These are phyloP conservation scores for Epirrhoe tristata DNA, from an alignment of 2,888 invertebrate species.

Conservation along the genomic window DNA sequence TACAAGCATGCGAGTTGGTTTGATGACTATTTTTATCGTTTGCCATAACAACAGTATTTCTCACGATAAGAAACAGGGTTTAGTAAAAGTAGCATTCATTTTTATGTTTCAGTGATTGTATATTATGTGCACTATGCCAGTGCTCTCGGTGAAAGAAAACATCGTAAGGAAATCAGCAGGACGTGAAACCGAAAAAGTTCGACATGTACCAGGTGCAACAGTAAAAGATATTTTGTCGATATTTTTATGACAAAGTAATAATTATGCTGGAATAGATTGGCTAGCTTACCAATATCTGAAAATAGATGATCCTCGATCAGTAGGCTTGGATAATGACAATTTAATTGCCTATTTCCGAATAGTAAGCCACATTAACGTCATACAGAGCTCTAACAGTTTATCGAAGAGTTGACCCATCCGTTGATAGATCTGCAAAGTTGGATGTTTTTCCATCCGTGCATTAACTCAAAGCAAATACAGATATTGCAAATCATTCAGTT, in stretches of 20 bases:
- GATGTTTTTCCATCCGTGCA: slow-evolving; percentile 28
- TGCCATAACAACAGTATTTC: slow-evolving; percentile 3
- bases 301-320: background rate
- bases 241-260: background rate
- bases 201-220: no score
- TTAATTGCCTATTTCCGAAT: slow-evolving; percentile 25
- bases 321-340: slow-evolving; percentile 22
- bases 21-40: background rate
- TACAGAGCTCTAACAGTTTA: slow-evolving; percentile 20
- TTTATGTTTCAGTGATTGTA: background rate
- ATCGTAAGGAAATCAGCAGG: no score
- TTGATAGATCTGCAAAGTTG: slow-evolving; percentile 25
- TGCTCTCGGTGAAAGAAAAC: no score
- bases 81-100: background rate
- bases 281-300: background rate
- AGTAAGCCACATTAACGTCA: slow-evolving; percentile 15
- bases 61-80: slow-evolving; percentile 12
- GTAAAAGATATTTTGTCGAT: no score
- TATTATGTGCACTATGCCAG: no score
- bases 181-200: no score
- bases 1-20: background rate
- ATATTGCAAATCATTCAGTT: slow-evolving; percentile 21
- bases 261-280: no score
- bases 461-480: slow-evolving; percentile 24
- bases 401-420: slow-evolving; percentile 26